Percentiles rank a stretch among this genome's conserved stretches.
phyloP scores from a whole-genome alignment of 2,888 invertebrate genomes.

The Sepiola atlantica region DNA sequence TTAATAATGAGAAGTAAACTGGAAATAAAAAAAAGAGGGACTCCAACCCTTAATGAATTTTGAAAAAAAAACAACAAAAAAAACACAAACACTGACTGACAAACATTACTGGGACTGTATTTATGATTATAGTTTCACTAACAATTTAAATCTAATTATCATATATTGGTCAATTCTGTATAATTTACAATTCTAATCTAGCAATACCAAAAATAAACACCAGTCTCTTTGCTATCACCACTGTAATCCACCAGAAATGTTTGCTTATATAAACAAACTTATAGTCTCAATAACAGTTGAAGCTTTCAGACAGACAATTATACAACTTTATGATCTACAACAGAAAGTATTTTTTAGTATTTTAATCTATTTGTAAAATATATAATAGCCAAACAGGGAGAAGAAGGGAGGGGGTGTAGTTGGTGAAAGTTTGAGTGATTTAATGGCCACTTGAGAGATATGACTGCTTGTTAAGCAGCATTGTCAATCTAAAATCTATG shows the following conservation, averaged over 20 bases:
- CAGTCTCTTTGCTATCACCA: background rate
- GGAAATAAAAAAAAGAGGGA: too few relatives aligned
- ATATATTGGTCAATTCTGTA: background rate
- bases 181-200: background rate
- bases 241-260: background rate
- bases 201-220: background rate
- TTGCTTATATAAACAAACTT: background rate
- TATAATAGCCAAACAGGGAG: background rate
- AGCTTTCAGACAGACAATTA: background rate
- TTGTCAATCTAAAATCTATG: background rate
- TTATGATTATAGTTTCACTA: background rate
- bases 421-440: background rate
- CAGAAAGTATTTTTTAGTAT: background rate
- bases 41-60: too few relatives aligned
- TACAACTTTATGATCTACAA: background rate
- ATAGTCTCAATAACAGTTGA: background rate
- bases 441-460: constrained; percentile 2
- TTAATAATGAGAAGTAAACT: too few relatives aligned
- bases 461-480: background rate
- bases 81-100: too few relatives aligned
- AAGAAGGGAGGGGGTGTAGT: background rate
- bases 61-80: too few relatives aligned
- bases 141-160: background rate
- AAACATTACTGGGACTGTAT: too few relatives aligned
- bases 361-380: background rate